A percentile compares a stretch with the other conserved stretches of the same genome.
Evolutionary conservation across 2,888 invertebrate species (phyloP).

Genomic region (Andrena fulva): DNA sequence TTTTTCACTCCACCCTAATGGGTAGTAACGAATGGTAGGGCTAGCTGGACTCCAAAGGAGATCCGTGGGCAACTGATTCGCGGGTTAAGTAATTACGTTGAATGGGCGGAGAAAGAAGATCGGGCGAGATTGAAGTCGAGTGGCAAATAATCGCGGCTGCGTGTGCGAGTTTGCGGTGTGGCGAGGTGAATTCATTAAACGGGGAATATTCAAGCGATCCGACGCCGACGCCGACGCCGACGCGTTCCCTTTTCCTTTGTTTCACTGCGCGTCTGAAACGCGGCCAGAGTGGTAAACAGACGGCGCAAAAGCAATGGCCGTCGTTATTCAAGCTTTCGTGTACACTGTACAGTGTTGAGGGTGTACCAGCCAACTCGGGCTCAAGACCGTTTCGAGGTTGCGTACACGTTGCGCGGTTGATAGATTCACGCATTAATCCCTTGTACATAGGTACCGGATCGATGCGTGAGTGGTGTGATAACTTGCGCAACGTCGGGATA

Average conservation of each 20-base stretch:
- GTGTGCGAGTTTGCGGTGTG: constrained; percentile 31
- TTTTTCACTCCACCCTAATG: no score
- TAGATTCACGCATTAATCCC: not conserved
- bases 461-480: not conserved
- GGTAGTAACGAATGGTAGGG: not conserved
- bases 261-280: constrained; percentile 38
- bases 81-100: not conserved
- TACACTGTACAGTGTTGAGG: not conserved
- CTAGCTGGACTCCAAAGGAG: not conserved
- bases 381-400: not conserved
- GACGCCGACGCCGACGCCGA: constrained; percentile 6
- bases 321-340: constrained; percentile 49
- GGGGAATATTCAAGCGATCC: constrained; percentile 32
- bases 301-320: constrained; percentile 50
- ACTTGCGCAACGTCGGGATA: no score
- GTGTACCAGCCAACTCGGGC: not conserved
- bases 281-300: constrained; percentile 26
- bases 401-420: not conserved
- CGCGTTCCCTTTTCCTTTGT: constrained; percentile 42
- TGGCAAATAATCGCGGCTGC: not conserved
- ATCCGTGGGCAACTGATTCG: not conserved
- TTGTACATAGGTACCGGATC: not conserved
- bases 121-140: not conserved
- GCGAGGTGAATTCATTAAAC: constrained; percentile 61
- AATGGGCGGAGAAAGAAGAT: not conserved